Base-by-base conservation (phyloP, 2,113 vertebrate genomes). In the Platysteira castanea region DNA sequence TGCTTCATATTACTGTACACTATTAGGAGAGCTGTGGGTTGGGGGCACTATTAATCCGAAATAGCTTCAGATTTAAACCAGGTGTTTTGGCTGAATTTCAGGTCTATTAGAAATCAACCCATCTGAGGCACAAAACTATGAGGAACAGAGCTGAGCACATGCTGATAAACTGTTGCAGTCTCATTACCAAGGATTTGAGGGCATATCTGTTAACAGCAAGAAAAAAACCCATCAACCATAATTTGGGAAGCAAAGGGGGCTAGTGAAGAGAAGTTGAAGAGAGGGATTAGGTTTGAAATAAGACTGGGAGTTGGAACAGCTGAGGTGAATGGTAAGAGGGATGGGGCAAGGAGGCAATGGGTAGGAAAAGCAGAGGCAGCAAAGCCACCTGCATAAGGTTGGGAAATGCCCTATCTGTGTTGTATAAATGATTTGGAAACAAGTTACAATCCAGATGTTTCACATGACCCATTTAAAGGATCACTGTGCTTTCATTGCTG, bases 1-100 rank as follows among this genome's bases (percentile, higher is more conserved):
- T 0, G 0, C 31, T 49, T 63, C 15, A 2, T 42, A 13, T 23
- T 23, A 1, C 21, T 8, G 35, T 30, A 28, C 23, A 26, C 1
- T 5, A 9, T 65, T n/a, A 53, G 44, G 61, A 84, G 64, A 87
- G 18, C 37, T 31, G 14, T 56, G 67, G 24, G 33, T 9, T 49
- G 21, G 20, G 19, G 22, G 3, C 21, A 35, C 64, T 73, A 1
- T 68, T 65, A 35, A 50, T 61, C 5, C 12, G 44, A 35, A 15
- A 13, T 42, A 77, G 17, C 80, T 92, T 90, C 84, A 85, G 28
- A 42, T 87, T 42, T 83, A 73, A 94, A 79, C 19, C 27, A 59
- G 69, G 46, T 53, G 30, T 44, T 88, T 63, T 10, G 35, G 39
- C 68, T 86, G 54, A 83, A 76, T 76, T 87, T 91, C 67, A 57